Evolutionary conservation across 2,113 vertebrate species (phyloP).

Genomic region (Bujurquina vittata): DNA sequence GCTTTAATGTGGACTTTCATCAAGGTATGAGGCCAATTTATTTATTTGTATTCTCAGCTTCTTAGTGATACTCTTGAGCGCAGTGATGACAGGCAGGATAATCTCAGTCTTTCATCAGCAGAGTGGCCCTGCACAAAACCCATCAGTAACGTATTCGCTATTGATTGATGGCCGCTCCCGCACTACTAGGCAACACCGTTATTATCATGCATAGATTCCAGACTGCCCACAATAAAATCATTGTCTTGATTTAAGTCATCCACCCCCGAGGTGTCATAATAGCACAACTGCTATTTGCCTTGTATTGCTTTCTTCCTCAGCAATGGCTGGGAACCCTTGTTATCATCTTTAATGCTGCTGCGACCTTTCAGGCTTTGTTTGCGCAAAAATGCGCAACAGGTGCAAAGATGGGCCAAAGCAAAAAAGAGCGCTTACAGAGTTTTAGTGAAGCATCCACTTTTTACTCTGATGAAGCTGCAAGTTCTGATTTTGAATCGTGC

Average conservation of each 20-base stretch:
- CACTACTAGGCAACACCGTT: conserved; percentile 79
- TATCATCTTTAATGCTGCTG: conserved; percentile 41
- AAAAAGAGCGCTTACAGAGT: background rate
- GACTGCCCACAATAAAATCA: conserved; percentile 81
- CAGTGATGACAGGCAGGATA: conserved; percentile 72
- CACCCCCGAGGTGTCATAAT: conserved; percentile 62
- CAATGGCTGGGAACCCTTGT: conserved; percentile 49
- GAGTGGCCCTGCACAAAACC: conserved; percentile 80
- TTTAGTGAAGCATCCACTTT: background rate
- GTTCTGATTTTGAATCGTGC: background rate
- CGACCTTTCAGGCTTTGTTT: conserved; percentile 22
- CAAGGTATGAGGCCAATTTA: conserved; percentile 78
- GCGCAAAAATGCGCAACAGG: conserved; percentile 43
- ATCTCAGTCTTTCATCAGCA: conserved; percentile 83
- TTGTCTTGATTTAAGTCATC: conserved; percentile 77
- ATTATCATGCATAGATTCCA: conserved; percentile 80
- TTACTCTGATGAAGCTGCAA: background rate
- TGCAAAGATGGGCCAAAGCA: conserved; percentile 8
- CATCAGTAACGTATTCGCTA: conserved; percentile 79
- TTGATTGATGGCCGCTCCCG: conserved; percentile 80
- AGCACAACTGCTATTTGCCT: conserved; percentile 61
- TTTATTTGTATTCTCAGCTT: conserved; percentile 81
- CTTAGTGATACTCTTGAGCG: conserved; percentile 77
- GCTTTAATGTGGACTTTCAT: conserved; percentile 82
- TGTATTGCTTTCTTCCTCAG: conserved; percentile 64